Conservation (phyloP, 2,888 invertebrate species). For the Meta bourneti region DNA sequence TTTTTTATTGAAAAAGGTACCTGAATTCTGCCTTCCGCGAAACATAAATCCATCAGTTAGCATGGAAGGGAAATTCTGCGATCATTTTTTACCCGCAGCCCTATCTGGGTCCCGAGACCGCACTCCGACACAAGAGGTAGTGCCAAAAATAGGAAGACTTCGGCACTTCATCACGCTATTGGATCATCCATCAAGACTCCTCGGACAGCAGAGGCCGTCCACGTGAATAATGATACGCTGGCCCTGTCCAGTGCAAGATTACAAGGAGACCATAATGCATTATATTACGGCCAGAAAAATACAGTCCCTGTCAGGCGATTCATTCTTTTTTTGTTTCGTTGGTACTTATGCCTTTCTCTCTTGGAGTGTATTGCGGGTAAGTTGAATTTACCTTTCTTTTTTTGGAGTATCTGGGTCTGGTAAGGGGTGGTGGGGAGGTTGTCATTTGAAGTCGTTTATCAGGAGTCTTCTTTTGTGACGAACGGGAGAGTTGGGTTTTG, state of each 20-base stretch:
- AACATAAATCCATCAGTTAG: constrained; percentile 1
- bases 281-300: constrained; percentile 59
- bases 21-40: background rate
- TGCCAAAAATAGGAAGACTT: constrained; percentile 67
- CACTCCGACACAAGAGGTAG: constrained; percentile 49
- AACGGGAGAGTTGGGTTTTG: background rate
- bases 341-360: constrained; percentile 4
- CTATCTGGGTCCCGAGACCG: constrained; percentile 31
- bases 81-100: constrained; percentile 27
- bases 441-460: constrained; percentile 47
- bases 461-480: background rate
- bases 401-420: background rate
- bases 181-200: constrained; percentile 67
- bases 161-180: constrained; percentile 68
- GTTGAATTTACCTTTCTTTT: constrained; percentile 48
- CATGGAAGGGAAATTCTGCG: background rate
- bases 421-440: background rate
- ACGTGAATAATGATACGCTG: constrained; percentile 69
- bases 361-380: constrained; percentile 43
- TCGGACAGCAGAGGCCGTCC: constrained; percentile 36
- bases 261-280: constrained; percentile 68
- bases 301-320: constrained; percentile 58
- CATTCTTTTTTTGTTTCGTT: constrained; percentile 2
- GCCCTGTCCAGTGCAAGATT: constrained; percentile 68
- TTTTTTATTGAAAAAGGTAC: background rate